phyloP scores from a whole-genome alignment of 2,888 invertebrate species.

The Drosophila nigritarsus region DNA sequence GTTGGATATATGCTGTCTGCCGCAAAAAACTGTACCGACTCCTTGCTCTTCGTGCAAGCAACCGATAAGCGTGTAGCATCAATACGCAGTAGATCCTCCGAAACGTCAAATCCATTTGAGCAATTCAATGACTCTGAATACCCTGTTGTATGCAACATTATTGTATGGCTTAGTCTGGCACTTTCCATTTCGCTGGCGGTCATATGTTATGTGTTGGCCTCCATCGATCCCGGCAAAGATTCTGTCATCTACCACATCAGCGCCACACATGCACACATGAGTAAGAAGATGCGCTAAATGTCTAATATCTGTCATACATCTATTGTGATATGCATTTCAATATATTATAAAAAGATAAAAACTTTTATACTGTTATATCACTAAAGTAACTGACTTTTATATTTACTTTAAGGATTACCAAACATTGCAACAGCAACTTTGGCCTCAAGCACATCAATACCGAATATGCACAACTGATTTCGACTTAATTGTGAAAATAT shows the following conservation, averaged over 20 bases:
- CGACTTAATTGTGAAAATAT: background rate
- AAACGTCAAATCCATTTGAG: conserved; percentile 83
- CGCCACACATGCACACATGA: conserved; percentile 88
- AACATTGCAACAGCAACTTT: background rate
- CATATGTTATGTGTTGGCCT: conserved; percentile 93
- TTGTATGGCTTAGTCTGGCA: conserved; percentile 92
- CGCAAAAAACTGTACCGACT: conserved; percentile 86
- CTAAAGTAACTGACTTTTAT: background rate
- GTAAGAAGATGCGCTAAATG: conserved; percentile 97
- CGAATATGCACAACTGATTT: background rate
- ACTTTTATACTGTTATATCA: no score
- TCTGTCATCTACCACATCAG: conserved; percentile 99
- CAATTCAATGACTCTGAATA: conserved; percentile 89
- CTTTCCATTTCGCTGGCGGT: conserved; percentile 91
- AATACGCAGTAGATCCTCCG: conserved; percentile 45
- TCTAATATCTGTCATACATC: background rate
- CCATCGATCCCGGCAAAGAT: conserved; percentile 99
- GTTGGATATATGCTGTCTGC: conserved; percentile 86
- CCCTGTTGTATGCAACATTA: conserved; percentile 94
- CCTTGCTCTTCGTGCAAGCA: conserved; percentile 86
- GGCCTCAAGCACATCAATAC: background rate
- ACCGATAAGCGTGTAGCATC: conserved; percentile 55
- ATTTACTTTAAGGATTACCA: background rate
- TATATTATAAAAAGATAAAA: background rate
- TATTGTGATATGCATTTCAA: background rate